Evolutionary conservation across 1,140 invertebrate genomes (phyloP), one percentile per base, ranked within the genome.

Genomic region (Heliconius eleuchia): DNA sequence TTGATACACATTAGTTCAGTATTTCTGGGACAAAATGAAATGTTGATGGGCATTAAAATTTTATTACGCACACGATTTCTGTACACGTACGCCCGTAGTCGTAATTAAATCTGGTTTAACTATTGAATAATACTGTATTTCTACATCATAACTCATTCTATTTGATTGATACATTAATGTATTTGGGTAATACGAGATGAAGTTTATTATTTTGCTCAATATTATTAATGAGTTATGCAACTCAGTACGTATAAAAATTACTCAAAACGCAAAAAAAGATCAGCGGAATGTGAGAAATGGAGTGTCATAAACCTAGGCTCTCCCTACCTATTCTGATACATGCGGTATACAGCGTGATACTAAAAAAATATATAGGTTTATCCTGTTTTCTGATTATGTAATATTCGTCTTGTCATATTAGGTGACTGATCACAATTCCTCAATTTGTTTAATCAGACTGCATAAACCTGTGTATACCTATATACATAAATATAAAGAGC

Each of bases 31-130:
- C 80, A 81, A 77, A 55, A 82, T 82, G 80, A 84, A 82, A 82
- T 80, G 83, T 84, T 71, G 71, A 77, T 80, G 78, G 76, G 78
- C 82, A 82, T 82, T 84, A 84, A 82, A 79, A 80, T 77, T 84
- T 84, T 84, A 84, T 79, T 76, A 76, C 77, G 23, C 77, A 37
- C 74, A 71, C 60, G 77, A 79, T 78, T 78, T 78, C 71, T 73
- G 52, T 78, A 60, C 57, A 37, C 70, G 46, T 55, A 30, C 76
- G 72, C 60, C 27, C 60, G 52, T 70, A 46, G 23, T 8, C 16
- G 76, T 60, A 73, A 78, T 78, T 78, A 72, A 73, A 78, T 78
- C 57, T 34, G 73, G 76, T 73, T 78, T 60, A 72, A 78, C 52
- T 46, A 60, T 78, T 60, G 55, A 76, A 60, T 76, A 70, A 70